Percentiles rank a stretch among this genome's conserved stretches.
phyloP scores from a whole-genome alignment of 2,113 vertebrate species.

The Neodon shergylaensis region DNA sequence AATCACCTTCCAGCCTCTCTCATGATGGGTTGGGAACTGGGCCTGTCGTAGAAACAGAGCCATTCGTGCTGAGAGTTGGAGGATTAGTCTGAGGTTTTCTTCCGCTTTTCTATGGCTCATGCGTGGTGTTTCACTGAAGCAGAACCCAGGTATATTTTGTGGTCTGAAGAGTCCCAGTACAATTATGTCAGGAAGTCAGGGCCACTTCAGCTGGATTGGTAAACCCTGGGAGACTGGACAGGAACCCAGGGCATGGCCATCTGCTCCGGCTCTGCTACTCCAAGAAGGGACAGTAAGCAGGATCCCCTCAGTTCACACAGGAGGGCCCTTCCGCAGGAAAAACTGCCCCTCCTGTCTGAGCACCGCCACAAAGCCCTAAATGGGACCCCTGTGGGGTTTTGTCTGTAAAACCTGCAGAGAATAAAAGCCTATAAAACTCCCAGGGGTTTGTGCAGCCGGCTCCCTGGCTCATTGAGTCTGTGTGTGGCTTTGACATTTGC shows the following conservation, averaged over 20 bases:
- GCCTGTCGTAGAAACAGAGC: background rate
- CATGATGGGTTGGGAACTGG: background rate
- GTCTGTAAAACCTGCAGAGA: constrained; percentile 82
- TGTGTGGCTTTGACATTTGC: constrained; percentile 83
- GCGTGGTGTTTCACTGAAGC: background rate
- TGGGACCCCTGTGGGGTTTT: constrained; percentile 84
- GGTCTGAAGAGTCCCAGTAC: background rate
- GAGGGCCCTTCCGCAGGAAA: constrained; percentile 80
- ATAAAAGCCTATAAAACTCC: constrained; percentile 83
- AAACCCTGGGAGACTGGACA: too few relatives aligned
- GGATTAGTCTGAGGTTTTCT: accelerated
- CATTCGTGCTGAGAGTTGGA: background rate
- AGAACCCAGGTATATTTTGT: background rate
- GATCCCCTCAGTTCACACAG: constrained; percentile 81
- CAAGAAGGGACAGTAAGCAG: constrained; percentile 76
- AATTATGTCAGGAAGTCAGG: background rate
- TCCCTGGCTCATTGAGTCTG: constrained; percentile 81
- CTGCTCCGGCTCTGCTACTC: constrained; percentile 63
- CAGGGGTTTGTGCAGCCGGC: constrained; percentile 75
- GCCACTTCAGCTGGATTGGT: too few relatives aligned
- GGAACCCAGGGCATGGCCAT: constrained; percentile 30
- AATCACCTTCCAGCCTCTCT: background rate
- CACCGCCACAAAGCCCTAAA: constrained; percentile 81
- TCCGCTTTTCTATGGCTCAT: background rate
- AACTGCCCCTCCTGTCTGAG: constrained; percentile 79